Percentiles rank a stretch among this genome's conserved stretches.
These are phyloP conservation scores for Nesometra sesokonis DNA, from an alignment of 35 echinoderm and acorn worm genomes.

Conservation along the genomic window DNA sequence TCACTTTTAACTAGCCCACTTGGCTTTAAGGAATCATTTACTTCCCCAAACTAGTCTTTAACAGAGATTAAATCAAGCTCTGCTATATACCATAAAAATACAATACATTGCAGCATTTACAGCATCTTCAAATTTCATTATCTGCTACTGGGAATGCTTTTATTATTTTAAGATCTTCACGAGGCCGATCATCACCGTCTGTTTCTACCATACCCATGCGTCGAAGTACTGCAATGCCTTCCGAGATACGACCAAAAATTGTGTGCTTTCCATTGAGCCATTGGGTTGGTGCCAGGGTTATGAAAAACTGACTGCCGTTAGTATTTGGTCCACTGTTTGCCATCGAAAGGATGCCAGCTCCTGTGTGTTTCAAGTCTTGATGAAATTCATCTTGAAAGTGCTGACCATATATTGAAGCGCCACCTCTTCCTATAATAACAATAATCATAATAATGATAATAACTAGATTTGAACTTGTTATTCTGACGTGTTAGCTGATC, in stretches of 20 bases:
- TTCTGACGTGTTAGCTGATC: too few species aligned
- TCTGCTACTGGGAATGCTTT: slow-evolving; percentile 43
- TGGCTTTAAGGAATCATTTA: too few species aligned
- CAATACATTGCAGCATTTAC: too few species aligned
- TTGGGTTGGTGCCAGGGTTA: slow-evolving; percentile 69
- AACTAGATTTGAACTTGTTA: too few species aligned
- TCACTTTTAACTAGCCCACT: too few species aligned
- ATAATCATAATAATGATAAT: not conserved
- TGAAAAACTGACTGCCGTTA: slow-evolving; percentile 97
- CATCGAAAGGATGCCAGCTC: slow-evolving; percentile 93
- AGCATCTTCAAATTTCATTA: not conserved
- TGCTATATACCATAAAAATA: too few species aligned
- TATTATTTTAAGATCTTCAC: slow-evolving; percentile 68
- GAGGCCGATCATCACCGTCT: slow-evolving; percentile 59
- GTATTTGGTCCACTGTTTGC: slow-evolving; percentile 92
- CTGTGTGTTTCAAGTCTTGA: slow-evolving; percentile 70
- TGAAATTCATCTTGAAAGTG: slow-evolving; percentile 81
- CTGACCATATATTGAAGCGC: slow-evolving; percentile 77
- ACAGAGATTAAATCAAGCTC: too few species aligned
- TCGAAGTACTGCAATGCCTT: slow-evolving; percentile 56
- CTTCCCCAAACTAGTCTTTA: too few species aligned
- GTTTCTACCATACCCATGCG: slow-evolving; percentile 92
- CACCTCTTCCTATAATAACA: slow-evolving; percentile 60
- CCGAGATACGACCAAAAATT: slow-evolving; percentile 66
- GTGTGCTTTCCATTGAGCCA: slow-evolving; percentile 90